These are phyloP conservation scores for Genyomyrus donnyi DNA, from an alignment of 2,113 vertebrate genomes.

Conservation along the genomic window DNA sequence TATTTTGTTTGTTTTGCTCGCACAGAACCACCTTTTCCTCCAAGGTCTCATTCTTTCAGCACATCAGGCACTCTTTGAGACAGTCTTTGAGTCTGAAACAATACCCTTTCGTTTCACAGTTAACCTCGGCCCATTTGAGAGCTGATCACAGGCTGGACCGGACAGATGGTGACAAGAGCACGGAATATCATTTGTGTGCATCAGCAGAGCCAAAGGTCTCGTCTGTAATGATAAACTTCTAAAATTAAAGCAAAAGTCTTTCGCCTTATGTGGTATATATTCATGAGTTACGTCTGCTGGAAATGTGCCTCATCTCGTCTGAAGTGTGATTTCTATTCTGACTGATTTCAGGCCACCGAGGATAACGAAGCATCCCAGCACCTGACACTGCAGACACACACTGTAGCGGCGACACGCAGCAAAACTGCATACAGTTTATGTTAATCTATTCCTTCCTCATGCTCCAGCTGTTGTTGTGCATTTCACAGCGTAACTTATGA, in stretches of 20 bases:
- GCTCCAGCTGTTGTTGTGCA: background rate
- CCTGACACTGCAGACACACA: background rate
- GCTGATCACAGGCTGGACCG: constrained; percentile 28
- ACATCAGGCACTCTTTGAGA: constrained; percentile 5
- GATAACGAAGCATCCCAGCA: constrained; percentile 40
- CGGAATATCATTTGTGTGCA: constrained; percentile 48
- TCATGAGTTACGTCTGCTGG: constrained; percentile 54
- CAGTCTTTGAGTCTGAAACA: constrained; percentile 14
- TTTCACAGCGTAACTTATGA: background rate
- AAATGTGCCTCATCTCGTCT: constrained; percentile 48
- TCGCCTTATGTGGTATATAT: constrained; percentile 41
- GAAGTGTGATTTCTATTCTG: constrained; percentile 48
- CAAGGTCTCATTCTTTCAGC: constrained; percentile 32
- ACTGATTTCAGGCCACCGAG: constrained; percentile 38
- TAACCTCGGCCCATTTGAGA: constrained; percentile 43
- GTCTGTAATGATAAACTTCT: constrained; percentile 44
- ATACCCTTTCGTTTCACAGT: constrained; percentile 45
- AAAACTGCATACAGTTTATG: background rate
- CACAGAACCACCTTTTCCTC: background rate
- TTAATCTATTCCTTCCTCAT: background rate
- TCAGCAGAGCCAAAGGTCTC: constrained; percentile 47
- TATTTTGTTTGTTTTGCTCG: background rate
- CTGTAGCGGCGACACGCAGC: background rate
- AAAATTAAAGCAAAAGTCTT: constrained; percentile 38
- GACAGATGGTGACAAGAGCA: constrained; percentile 45